Evolutionary conservation across 2,797 vertebrate genomes (phyloP).

Genomic region (Acanthis flammea): DNA sequence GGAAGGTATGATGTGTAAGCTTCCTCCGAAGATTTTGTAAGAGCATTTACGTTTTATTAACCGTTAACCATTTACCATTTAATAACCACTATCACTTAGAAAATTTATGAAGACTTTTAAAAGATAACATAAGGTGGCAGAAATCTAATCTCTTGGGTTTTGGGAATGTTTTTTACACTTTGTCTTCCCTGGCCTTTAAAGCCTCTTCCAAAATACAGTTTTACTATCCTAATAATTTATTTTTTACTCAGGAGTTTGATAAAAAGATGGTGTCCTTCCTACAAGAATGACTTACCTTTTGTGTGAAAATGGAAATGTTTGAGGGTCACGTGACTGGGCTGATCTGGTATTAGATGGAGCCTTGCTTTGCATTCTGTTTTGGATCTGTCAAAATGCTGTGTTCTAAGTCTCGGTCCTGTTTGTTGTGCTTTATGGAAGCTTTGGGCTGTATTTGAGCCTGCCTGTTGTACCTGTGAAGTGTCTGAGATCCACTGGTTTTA

Average conservation of each 20-base stretch:
- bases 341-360: not conserved
- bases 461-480: not conserved
- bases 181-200: not conserved
- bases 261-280: not conserved
- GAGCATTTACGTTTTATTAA: not conserved
- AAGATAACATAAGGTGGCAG: not conserved
- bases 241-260: not conserved
- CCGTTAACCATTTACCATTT: not conserved
- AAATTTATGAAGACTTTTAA: not conserved
- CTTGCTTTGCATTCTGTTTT: not conserved
- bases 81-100: not conserved
- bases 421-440: not conserved
- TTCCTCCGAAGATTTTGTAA: not conserved
- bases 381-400: not conserved
- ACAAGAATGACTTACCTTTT: not conserved
- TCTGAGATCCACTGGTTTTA: not conserved
- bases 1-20: slow-evolving; percentile 86
- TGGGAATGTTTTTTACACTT: not conserved
- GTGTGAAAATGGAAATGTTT: not conserved
- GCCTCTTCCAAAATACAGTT: not conserved
- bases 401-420: not conserved
- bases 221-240: not conserved
- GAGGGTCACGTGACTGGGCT: not conserved
- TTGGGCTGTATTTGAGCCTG: not conserved
- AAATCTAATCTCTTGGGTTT: not conserved